A percentile compares a stretch with the other conserved stretches of the same genome.
Conservation (phyloP, 2,113 vertebrate species). For the Macquaria ambigua region DNA sequence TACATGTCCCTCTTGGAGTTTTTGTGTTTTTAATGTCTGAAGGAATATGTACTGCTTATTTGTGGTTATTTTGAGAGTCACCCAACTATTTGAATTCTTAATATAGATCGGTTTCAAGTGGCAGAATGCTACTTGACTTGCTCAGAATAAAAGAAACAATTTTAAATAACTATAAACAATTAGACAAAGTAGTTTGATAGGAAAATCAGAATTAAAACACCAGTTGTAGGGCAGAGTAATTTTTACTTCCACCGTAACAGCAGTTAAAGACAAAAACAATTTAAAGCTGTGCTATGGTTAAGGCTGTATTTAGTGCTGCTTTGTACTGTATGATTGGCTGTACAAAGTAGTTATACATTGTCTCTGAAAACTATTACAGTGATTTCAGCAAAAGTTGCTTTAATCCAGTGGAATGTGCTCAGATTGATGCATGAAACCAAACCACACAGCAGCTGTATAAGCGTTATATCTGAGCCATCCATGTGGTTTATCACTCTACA, state of each 20-base stretch:
- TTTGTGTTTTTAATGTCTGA: neutral
- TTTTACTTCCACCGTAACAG: neutral
- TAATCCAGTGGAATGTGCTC: constrained; percentile 35
- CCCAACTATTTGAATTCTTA: neutral
- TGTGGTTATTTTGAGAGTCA: neutral
- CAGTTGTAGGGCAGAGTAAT: neutral
- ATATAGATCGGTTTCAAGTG: neutral
- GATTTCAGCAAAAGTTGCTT: constrained; percentile 32
- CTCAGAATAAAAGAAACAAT: neutral
- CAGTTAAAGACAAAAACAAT: neutral
- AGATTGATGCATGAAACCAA: constrained; percentile 42
- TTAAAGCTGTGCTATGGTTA: neutral
- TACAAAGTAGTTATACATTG: neutral
- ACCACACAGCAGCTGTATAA: constrained; percentile 52
- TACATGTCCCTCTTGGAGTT: neutral
- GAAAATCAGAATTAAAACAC: neutral
- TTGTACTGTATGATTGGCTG: neutral
- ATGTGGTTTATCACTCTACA: constrained; percentile 73
- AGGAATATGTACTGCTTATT: neutral
- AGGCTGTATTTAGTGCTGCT: neutral
- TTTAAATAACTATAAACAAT: neutral
- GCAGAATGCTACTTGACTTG: neutral
- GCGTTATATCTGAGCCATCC: constrained; percentile 69
- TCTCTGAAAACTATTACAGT: constrained; percentile 21
- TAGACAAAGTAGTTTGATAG: neutral